A percentile compares a stretch with the other conserved stretches of the same genome.
Conservation (phyloP, 2,797 vertebrate species). For the Myotis daubentonii region DNA sequence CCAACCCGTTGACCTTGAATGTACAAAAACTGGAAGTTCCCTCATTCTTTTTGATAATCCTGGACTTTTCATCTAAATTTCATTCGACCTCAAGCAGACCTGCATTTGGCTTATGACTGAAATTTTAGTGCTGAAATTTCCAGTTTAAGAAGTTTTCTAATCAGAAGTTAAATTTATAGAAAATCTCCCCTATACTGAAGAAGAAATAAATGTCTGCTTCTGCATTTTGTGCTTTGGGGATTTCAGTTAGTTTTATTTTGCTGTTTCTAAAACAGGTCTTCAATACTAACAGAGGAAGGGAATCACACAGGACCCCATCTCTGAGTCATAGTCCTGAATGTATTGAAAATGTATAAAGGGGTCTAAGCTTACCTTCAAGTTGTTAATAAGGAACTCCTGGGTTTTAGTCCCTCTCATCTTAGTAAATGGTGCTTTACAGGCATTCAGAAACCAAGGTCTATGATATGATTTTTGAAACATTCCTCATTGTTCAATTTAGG, state of each 20-base stretch:
- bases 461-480: conserved; percentile 22
- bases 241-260: conserved; percentile 56
- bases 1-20: conserved; percentile 74
- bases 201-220: conserved; percentile 70
- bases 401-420: not conserved
- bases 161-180: conserved; percentile 77
- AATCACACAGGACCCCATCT: not conserved
- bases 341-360: conserved; percentile 10
- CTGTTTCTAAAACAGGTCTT: conserved; percentile 61
- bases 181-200: conserved; percentile 60
- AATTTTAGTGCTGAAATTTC: conserved; percentile 78
- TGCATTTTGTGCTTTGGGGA: conserved; percentile 52
- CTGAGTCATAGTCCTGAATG: not conserved
- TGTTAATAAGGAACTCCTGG: conserved; percentile 52
- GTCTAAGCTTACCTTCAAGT: conserved; percentile 16
- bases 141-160: conserved; percentile 71
- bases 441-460: conserved; percentile 14
- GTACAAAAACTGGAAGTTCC: conserved; percentile 69
- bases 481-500: conserved; percentile 16
- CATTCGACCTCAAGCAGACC: conserved; percentile 78
- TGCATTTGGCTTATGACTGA: conserved; percentile 76
- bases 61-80: conserved; percentile 81
- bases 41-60: conserved; percentile 80
- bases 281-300: not conserved
- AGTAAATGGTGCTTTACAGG: conserved; percentile 42